Conservation (phyloP, 2,888 invertebrate species). For the Lasioglossum zephyrum region DNA sequence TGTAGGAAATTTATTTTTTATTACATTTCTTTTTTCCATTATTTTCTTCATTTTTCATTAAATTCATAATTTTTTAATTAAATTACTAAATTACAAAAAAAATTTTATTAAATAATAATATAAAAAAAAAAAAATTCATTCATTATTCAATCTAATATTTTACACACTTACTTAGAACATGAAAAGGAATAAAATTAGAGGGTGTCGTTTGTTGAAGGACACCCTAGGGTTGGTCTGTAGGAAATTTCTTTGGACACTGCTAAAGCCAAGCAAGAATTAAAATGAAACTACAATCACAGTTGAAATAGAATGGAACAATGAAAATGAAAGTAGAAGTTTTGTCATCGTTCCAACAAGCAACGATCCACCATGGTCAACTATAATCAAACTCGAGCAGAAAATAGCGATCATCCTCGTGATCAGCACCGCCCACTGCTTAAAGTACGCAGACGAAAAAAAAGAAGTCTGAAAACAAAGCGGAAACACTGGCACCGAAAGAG, state of each 20-base stretch:
- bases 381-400: background rate
- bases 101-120: no score
- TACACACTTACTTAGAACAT: no score
- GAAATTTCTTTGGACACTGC: background rate
- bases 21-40: no score
- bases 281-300: background rate
- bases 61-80: no score
- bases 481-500: background rate
- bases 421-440: background rate
- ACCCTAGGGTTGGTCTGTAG: no score
- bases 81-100: no score
- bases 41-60: no score
- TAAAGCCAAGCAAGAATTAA: no score
- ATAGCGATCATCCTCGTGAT: background rate
- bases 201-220: no score
- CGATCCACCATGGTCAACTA: background rate
- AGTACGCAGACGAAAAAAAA: background rate
- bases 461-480: background rate
- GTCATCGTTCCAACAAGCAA: background rate
- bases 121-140: no score
- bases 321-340: background rate
- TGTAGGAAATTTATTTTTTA: background rate
- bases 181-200: no score
- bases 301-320: background rate
- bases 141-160: no score